Evolutionary conservation across 2,113 vertebrate genomes (phyloP).

Genomic region (Misgurnus mizolepis): DNA sequence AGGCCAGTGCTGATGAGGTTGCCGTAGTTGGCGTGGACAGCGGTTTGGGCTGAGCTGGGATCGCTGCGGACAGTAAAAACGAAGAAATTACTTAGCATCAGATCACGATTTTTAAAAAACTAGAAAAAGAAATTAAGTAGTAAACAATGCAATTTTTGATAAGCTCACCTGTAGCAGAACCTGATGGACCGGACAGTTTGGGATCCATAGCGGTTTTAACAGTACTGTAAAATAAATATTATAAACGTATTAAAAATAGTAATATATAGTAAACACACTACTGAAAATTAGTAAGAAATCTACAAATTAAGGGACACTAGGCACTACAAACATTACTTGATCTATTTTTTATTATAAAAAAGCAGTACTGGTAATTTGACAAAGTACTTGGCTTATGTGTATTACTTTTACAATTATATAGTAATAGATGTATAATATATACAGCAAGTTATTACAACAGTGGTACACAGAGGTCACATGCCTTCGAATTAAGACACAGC

Average conservation of each 20-base stretch:
- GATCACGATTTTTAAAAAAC: background rate
- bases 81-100: background rate
- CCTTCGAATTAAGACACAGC: no score
- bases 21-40: slow-evolving; percentile 40
- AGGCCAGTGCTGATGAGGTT: slow-evolving; percentile 62
- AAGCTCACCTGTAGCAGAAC: slow-evolving; percentile 64
- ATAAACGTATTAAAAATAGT: background rate
- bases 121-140: background rate
- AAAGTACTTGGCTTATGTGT: no score
- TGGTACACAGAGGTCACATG: no score
- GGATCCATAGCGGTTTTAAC: slow-evolving; percentile 66
- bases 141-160: background rate
- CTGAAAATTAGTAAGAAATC: no score
- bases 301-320: no score
- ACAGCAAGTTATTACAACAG: no score
- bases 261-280: background rate
- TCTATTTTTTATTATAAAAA: no score
- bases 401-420: no score
- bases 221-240: slow-evolving; percentile 64
- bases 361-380: no score
- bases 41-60: slow-evolving; percentile 47
- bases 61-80: slow-evolving; percentile 33
- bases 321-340: no score
- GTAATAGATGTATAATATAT: no score
- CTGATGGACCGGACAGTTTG: slow-evolving; percentile 63